Evolutionary conservation across 1,140 invertebrate genomes (phyloP).

Genomic region (Asbolus verrucosus): DNA sequence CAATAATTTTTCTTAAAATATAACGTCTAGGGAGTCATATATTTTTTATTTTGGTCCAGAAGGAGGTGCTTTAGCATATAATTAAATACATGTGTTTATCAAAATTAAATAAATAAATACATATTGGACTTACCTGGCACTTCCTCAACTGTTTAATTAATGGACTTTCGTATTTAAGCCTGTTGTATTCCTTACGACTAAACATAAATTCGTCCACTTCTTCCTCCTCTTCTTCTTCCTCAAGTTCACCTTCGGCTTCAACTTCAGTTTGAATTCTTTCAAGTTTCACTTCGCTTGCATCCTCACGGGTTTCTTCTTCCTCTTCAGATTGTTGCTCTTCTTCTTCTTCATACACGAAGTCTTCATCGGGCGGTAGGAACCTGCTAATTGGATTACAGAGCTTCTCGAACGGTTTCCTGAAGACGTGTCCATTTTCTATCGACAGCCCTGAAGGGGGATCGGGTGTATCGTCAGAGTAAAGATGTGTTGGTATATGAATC

Average conservation of each 20-base stretch:
- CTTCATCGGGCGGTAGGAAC: constrained; percentile 48
- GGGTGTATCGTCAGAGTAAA: constrained; percentile 64
- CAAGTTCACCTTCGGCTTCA: constrained; percentile 20
- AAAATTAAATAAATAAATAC: too few relatives aligned
- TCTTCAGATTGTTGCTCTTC: constrained; percentile 60
- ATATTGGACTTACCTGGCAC: constrained; percentile 69
- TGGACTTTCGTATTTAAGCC: constrained; percentile 72
- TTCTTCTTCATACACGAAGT: not conserved
- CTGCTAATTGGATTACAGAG: constrained; percentile 57
- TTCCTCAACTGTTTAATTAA: constrained; percentile 71
- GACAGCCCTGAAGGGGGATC: constrained; percentile 63
- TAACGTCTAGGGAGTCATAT: too few relatives aligned
- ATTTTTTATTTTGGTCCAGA: too few relatives aligned
- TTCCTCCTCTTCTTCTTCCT: constrained; percentile 62
- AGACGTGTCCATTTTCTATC: constrained; percentile 62
- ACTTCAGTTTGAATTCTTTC: too few relatives aligned
- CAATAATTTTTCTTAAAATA: too few relatives aligned
- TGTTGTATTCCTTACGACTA: constrained; percentile 69
- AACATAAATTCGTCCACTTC: constrained; percentile 68
- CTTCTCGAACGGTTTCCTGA: constrained; percentile 55
- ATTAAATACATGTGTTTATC: too few relatives aligned
- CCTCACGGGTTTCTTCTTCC: constrained; percentile 42
- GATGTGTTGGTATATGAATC: constrained; percentile 61
- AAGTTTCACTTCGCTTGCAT: not conserved
- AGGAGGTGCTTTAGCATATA: too few relatives aligned